phyloP scores from a whole-genome alignment of 2,113 vertebrate genomes.

The Barnardius zonarius region DNA sequence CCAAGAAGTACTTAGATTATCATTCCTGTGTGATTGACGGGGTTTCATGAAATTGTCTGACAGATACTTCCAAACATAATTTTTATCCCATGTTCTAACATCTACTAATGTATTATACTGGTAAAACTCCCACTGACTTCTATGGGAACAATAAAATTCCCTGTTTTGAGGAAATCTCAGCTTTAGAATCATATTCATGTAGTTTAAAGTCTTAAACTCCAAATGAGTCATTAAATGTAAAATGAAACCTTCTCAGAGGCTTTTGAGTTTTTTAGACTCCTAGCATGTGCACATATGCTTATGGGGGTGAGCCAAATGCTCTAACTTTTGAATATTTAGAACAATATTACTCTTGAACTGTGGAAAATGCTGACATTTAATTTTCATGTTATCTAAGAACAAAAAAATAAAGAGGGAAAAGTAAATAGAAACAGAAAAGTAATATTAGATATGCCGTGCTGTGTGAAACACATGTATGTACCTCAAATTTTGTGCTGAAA shows the following conservation, averaged over 20 bases:
- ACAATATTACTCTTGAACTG: background rate
- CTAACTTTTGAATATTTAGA: conserved; percentile 10
- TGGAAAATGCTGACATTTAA: background rate
- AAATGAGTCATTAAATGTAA: conserved; percentile 16
- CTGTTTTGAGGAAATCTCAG: background rate
- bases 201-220: background rate
- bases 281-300: conserved; percentile 9
- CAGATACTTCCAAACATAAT: background rate
- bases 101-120: background rate
- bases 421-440: background rate
- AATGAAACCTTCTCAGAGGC: background rate
- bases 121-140: background rate
- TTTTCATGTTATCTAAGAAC: background rate
- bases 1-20: background rate
- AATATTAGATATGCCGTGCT: background rate
- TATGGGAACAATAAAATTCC: background rate
- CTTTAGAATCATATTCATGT: background rate
- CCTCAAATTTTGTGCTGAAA: background rate
- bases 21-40: background rate
- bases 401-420: background rate
- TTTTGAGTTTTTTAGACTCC: background rate
- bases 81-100: background rate
- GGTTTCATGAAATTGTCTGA: background rate
- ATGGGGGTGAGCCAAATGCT: conserved; percentile 14
- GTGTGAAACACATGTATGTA: background rate